Percentiles rank a stretch among this genome's conserved stretches.
phyloP scores from a whole-genome alignment of 2,888 invertebrate species.

The Hedya salicella region DNA sequence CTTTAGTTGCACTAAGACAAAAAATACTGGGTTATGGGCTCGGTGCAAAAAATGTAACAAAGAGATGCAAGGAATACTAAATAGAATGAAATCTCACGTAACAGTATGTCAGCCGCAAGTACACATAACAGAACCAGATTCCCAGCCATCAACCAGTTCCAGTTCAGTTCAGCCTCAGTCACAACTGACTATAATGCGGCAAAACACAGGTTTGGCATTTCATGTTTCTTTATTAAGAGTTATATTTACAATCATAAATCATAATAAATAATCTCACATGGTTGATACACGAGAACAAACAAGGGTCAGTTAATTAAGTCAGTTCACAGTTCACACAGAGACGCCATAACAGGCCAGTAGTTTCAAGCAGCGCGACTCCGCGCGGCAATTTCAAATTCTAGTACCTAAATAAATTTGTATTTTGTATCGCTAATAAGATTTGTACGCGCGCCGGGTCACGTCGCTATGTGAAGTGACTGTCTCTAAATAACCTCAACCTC shows the following conservation, averaged over 20 bases:
- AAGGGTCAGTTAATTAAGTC: no score
- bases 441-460: no score
- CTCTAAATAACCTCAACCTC: no score
- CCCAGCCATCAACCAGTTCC: constrained; percentile 26
- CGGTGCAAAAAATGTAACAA: constrained; percentile 31
- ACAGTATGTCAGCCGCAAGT: constrained; percentile 24
- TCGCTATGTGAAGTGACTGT: no score
- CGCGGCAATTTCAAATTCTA: no score
- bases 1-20: constrained; percentile 29
- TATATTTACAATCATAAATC: background rate
- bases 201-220: constrained; percentile 25
- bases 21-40: constrained; percentile 34
- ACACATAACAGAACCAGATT: constrained; percentile 15
- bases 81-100: constrained; percentile 31
- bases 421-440: no score
- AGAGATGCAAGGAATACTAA: constrained; percentile 34
- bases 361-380: no score
- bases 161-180: constrained; percentile 19
- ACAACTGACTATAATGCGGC: constrained; percentile 21
- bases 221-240: constrained; percentile 18
- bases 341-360: no score
- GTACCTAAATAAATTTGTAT: no score
- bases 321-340: no score
- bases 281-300: constrained; percentile 5
- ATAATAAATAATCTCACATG: constrained; percentile 10